Evolutionary conservation across 2,113 vertebrate genomes (phyloP), one percentile per base, ranked within the genome.

Genomic region (Apeltes quadracus): DNA sequence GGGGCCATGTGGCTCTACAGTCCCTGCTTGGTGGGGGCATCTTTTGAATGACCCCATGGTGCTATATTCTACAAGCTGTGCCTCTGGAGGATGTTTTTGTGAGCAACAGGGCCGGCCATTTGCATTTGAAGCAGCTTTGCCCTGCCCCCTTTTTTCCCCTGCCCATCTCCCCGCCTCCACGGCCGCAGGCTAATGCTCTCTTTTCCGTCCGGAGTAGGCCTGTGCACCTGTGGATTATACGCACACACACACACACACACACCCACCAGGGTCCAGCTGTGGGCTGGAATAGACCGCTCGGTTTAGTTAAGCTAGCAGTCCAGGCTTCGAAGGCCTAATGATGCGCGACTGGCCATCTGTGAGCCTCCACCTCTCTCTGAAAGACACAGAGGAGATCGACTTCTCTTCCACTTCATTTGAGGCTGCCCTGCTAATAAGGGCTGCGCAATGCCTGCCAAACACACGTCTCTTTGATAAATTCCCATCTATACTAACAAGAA

Each of bases 211-310:
- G 67, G 85, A 88, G 64, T 75, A 63, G 73, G 81, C 78, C 72
- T 55, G 62, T 90, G 92, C 93, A 93, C 92, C 93, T 94, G 93
- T 93, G 85, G 92, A 92, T 88, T 85, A 85, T n/a, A 58, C 83
- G 73, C 53, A 76, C 46, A 63, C 50, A 61, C 61, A 71, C 63
- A 46, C 64, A 69, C 48, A 68, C 65, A 57, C 57, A 62, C 68
- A 56, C 73, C 67, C 62, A n/a, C 72, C 46, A 29, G 50, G 69
- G 66, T 81, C 86, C 80, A 89, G 82, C 86, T 83, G 86, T 84
- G 81, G 75, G 79, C 87, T 87, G 66, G 48, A 79, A 75, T 64
- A 70, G 77, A 84, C 69, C 54, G 27, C 78, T 72, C 15, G 64
- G 72, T 79, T 84, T 72, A 72, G 64, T 76, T 84, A 58, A 65